Conservation (phyloP, 2,113 vertebrate genomes). For the Colistium nudipinnis region DNA sequence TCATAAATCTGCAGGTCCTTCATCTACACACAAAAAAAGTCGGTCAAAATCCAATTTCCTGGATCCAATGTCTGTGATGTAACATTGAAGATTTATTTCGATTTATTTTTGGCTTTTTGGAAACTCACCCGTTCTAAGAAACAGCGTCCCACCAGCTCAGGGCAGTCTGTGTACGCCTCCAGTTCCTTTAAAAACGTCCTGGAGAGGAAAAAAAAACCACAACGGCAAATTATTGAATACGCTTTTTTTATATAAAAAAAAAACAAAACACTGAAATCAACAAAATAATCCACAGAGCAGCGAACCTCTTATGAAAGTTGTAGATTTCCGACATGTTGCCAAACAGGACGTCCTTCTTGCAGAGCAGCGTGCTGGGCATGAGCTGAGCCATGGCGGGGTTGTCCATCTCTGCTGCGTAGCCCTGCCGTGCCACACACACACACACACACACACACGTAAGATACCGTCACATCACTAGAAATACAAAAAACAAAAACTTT, state of each 20-base stretch:
- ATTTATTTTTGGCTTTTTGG: neutral
- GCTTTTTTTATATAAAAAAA: no score
- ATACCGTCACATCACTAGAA: neutral
- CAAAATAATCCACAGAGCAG: neutral
- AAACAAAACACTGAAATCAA: neutral
- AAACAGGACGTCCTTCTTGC: slow-evolving; percentile 94
- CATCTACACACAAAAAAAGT: slow-evolving; percentile 83
- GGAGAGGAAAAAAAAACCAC: neutral
- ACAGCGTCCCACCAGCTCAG: slow-evolving; percentile 92
- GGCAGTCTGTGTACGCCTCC: slow-evolving; percentile 89
- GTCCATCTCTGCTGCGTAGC: slow-evolving; percentile 96
- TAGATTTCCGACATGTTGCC: slow-evolving; percentile 99
- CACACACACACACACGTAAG: neutral
- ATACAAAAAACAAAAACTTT: neutral
- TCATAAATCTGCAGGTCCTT: slow-evolving; percentile 98
- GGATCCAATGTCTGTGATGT: neutral
- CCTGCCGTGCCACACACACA: slow-evolving; percentile 80
- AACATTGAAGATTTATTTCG: neutral
- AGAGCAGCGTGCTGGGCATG: slow-evolving; percentile 86
- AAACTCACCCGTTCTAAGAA: slow-evolving; percentile 89
- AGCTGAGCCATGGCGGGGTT: slow-evolving; percentile 91
- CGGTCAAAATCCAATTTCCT: neutral
- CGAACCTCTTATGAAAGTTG: slow-evolving; percentile 94
- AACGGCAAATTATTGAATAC: no score
- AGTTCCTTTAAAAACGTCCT: slow-evolving; percentile 94